Evolutionary conservation across 2,888 invertebrate genomes (phyloP).

Genomic region (Drosophila seclusa): DNA sequence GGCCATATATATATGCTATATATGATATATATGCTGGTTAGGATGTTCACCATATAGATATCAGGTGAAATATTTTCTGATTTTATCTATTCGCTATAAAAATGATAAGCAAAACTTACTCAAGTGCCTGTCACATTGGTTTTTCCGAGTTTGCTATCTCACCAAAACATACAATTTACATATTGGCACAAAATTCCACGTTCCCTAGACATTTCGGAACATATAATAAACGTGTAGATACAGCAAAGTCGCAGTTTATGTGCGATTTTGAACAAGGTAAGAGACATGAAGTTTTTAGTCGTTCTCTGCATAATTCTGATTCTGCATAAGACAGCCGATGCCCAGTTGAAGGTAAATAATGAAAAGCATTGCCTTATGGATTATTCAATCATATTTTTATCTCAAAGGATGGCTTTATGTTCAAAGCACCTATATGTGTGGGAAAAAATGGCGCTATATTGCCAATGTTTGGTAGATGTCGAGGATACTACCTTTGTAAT

Average conservation of each 20-base stretch:
- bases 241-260: slow-evolving; percentile 43
- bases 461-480: slow-evolving; percentile 73
- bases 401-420: slow-evolving; percentile 44
- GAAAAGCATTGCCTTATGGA: not conserved
- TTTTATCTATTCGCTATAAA: slow-evolving; percentile 45
- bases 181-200: slow-evolving; percentile 53
- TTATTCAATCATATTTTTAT: not conserved
- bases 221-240: slow-evolving; percentile 45
- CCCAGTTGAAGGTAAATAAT: slow-evolving; percentile 49
- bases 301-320: slow-evolving; percentile 33
- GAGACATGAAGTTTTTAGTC: slow-evolving; percentile 38
- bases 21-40: not conserved
- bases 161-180: slow-evolving; percentile 50
- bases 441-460: slow-evolving; percentile 68
- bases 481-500: slow-evolving; percentile 71
- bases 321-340: slow-evolving; percentile 25
- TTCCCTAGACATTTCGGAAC: slow-evolving; percentile 25
- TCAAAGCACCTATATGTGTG: slow-evolving; percentile 58
- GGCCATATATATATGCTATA: not conserved
- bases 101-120: slow-evolving; percentile 27
- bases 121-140: slow-evolving; percentile 19
- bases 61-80: slow-evolving; percentile 15
- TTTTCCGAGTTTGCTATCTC: slow-evolving; percentile 44
- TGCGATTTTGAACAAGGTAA: slow-evolving; percentile 22
- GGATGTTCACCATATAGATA: slow-evolving; percentile 21